A percentile compares a stretch with the other conserved stretches of the same genome.
Evolutionary conservation across 2,113 vertebrate genomes (phyloP).

Genomic region (Nettapus auritus): DNA sequence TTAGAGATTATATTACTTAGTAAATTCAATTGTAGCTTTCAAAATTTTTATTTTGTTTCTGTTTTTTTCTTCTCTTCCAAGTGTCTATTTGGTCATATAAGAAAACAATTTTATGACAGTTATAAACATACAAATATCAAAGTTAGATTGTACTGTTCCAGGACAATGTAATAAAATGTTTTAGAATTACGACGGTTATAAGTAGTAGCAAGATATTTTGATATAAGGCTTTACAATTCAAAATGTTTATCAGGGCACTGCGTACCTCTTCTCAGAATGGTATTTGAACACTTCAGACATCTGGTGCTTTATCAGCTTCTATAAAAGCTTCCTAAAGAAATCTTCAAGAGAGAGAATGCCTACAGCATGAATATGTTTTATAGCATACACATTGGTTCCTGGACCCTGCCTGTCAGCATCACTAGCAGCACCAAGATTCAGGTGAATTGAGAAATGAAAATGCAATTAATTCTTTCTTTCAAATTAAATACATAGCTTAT

Average conservation of each 20-base stretch:
- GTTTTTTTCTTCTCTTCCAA: neutral
- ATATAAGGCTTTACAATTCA: neutral
- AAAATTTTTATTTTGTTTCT: neutral
- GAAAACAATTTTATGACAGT: neutral
- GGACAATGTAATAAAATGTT: neutral
- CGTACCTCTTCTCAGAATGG: neutral
- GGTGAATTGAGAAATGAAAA: conserved; percentile 10
- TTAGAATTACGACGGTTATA: neutral
- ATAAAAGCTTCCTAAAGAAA: neutral
- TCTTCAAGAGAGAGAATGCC: neutral
- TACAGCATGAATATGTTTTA: neutral
- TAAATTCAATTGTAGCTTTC: neutral
- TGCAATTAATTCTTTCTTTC: neutral
- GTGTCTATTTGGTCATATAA: neutral
- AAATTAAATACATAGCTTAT: neutral
- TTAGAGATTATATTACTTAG: neutral
- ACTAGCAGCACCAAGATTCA: neutral
- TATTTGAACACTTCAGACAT: neutral
- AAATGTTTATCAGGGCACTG: neutral
- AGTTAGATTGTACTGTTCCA: neutral
- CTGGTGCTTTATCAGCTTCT: neutral
- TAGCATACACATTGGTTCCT: neutral
- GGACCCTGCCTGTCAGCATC: neutral
- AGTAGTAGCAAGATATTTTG: neutral
- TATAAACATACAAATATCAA: neutral